Evolutionary conservation across 2,888 invertebrate species (phyloP), one percentile per base, ranked within the genome.

Genomic region (Phortica okadai): DNA sequence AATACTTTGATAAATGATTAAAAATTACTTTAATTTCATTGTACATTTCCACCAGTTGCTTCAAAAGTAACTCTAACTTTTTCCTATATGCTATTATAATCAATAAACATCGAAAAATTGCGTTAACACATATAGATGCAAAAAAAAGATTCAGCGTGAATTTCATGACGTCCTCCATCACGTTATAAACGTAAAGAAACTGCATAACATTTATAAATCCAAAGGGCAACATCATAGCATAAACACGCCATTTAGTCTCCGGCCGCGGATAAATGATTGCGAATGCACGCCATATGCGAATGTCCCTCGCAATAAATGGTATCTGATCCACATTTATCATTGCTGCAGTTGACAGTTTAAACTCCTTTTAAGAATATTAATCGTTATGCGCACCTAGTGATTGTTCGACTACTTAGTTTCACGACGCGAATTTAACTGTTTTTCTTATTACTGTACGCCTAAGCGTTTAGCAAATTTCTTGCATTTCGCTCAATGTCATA

Each of bases 91-190:
- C 80, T 75, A 80, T 76, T 64, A 90, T 85, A 70, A 90, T 86
- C 75, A 89, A 77, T 74, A 83, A 81, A 76, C 88, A 90, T 72
- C 91, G 88, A 62, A 91, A 77, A 69, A 89, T 73, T 1, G 86
- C 83, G 81, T 90, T 85, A 64, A 90, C 90, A 66, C 89, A 83
- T 73, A 84, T 89, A 42, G 83, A 82, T 11, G 88, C 82, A 77
- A 87, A 88, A 81, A 89, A 90, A 3, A 85, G 78, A 77, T 90
- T 89, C 76, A 90, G 78, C 70, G 90, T 89, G 73, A 90, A 87
- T 14, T 83, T 80, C 11, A 83, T 80, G 79, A 88, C 64, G 64
- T 90, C 84, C 6, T 84, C 85, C 86, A 88, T 87, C 80, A 85
- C 87, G 16, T 82, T 78, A 73, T 84, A 80, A 77, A 91, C 78